Conservation (phyloP, 1,140 invertebrate species). For the Polypedilum vanderplanki region DNA sequence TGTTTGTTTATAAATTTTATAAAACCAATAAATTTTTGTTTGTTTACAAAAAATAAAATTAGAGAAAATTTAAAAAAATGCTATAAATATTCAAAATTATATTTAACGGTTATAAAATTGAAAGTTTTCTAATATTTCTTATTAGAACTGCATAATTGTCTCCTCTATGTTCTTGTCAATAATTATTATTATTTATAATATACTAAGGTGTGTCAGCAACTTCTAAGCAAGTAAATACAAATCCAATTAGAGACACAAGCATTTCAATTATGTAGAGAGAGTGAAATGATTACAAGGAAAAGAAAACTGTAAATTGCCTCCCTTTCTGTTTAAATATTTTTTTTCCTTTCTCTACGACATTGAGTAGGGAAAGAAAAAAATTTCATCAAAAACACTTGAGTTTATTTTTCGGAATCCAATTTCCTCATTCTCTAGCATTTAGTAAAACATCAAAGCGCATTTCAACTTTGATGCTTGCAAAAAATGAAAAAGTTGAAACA, state of each 20-base stretch:
- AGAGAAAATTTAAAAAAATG: too few species aligned
- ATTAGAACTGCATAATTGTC: too few species aligned
- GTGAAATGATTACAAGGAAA: not conserved
- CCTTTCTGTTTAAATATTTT: not conserved
- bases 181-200: too few species aligned
- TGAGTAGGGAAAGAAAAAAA: not conserved
- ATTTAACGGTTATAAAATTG: too few species aligned
- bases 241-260: conserved; percentile 2
- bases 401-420: conserved; percentile 8
- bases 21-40: too few species aligned
- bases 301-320: not conserved
- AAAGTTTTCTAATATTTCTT: too few species aligned
- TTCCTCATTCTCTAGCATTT: not conserved
- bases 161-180: too few species aligned
- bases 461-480: not conserved
- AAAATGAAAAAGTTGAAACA: not conserved
- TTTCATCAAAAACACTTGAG: conserved; percentile 12
- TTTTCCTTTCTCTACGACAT: not conserved
- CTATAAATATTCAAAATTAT: too few species aligned
- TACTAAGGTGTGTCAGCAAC: too few species aligned
- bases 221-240: not conserved
- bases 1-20: too few species aligned
- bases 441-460: not conserved
- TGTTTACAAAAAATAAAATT: too few species aligned
- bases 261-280: not conserved